phyloP scores from a whole-genome alignment of 2,113 vertebrate species.

The Stigmatopora argus region DNA sequence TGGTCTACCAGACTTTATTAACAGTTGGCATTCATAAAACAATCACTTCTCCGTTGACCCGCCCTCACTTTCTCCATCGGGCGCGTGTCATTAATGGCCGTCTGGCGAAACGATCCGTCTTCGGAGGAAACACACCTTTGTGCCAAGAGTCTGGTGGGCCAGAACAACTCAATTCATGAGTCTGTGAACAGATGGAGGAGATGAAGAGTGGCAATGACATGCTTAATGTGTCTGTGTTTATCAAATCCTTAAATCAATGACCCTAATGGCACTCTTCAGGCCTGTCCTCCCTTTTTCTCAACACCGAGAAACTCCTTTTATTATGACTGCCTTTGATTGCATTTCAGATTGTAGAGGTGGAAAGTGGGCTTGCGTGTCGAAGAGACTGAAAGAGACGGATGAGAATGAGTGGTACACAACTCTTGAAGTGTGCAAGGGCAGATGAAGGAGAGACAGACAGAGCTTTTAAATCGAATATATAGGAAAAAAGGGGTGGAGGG shows the following conservation, averaged over 20 bases:
- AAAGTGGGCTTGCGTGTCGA: conserved; percentile 31
- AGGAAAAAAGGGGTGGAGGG: conserved; percentile 20
- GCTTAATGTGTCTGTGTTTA: conserved; percentile 37
- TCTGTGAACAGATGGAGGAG: conserved; percentile 22
- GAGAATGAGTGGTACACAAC: conserved; percentile 24
- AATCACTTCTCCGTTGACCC: conserved; percentile 5
- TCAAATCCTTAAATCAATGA: conserved; percentile 27
- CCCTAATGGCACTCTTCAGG: conserved; percentile 37
- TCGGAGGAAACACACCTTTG: conserved; percentile 49
- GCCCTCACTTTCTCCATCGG: conserved; percentile 10
- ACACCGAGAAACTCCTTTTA: conserved; percentile 48
- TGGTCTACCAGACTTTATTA: not conserved
- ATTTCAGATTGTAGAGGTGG: conserved; percentile 61
- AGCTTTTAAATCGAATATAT: conserved; percentile 34
- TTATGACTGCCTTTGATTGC: conserved; percentile 61
- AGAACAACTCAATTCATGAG: conserved; percentile 50
- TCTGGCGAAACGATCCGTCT: conserved; percentile 35
- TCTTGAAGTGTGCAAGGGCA: conserved; percentile 30
- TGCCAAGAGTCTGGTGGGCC: conserved; percentile 45
- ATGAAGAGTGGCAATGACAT: conserved; percentile 8
- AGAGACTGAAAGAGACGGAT: conserved; percentile 33
- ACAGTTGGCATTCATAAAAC: conserved; percentile 4
- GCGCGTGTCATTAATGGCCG: conserved; percentile 34
- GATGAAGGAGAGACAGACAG: conserved; percentile 41
- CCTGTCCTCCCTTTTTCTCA: conserved; percentile 15